Base-by-base conservation (phyloP, 2,888 invertebrate species). In the Cremastinae sp. region DNA sequence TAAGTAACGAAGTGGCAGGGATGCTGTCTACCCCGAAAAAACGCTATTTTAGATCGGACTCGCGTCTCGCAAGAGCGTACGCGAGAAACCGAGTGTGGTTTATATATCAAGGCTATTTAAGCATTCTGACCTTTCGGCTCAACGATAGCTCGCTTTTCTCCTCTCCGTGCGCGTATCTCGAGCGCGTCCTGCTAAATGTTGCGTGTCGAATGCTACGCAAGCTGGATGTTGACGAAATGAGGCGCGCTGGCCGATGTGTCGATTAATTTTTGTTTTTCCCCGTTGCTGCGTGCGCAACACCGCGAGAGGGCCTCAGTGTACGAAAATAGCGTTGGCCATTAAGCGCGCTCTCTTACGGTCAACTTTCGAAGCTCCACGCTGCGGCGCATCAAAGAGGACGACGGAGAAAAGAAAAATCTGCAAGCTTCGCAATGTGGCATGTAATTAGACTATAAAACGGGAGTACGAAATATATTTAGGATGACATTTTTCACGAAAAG, bases 101-200 rank as follows among this genome's bases (percentile, higher is more conserved):
- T 41, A 58, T 41, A 35, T 35, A 58, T 39, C 58, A 41, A 5
- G 41, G 58, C 58, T 58, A 58, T 58, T 58, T 58, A 18, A 58
- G 39, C 58, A n/a, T 58, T 58, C 41, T 58, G 58, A 51, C 22
- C 53, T 39, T 45, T 43, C 53, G 12, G 55, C 37, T 10, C 61
- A 5, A 3, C 14, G 5, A 41, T 7, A 7, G 16, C 56, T 12
- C 55, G 39, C 49, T 58, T 22, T 49, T 75, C 68, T 69, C 74
- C 75, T 79, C 78, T 77, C 80, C 79, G 79, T 79, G 79, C 79
- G 77, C 75, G 47, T 65, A 45, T 45, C 61, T 71, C 59, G 65
- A 61, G 47, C 56, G 58, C 58, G 58, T 65, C 55, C 61, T 41
- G 14, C 58, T 39, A 64, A 58, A 39, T 55, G 72, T 61, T 58